Conservation (phyloP, 1,140 invertebrate genomes). For the Drosophila pectinifera region DNA sequence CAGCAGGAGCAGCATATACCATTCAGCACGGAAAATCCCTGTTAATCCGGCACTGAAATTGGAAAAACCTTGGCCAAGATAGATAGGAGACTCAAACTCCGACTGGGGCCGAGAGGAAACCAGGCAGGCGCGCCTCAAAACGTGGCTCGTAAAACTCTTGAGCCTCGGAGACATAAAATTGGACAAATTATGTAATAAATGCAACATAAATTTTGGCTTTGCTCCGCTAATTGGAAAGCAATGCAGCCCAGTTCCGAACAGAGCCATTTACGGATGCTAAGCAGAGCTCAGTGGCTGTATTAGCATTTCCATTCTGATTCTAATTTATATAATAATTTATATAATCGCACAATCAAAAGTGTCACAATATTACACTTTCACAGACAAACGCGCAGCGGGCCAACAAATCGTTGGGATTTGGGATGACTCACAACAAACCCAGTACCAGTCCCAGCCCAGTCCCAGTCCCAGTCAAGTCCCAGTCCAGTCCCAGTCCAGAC, state of each 20-base stretch:
- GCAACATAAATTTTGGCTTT: constrained; percentile 82
- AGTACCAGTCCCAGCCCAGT: constrained; percentile 23
- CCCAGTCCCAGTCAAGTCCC: constrained; percentile 27
- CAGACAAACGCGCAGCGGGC: constrained; percentile 54
- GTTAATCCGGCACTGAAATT: constrained; percentile 82
- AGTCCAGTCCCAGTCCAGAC: constrained; percentile 41
- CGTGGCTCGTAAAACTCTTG: constrained; percentile 68
- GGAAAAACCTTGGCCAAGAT: constrained; percentile 74
- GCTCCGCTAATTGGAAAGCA: constrained; percentile 78
- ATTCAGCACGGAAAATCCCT: constrained; percentile 71
- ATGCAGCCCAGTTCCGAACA: constrained; percentile 68
- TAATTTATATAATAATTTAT: no score
- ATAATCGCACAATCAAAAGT: constrained; percentile 81
- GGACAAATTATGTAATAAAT: constrained; percentile 83
- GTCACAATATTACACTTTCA: constrained; percentile 84
- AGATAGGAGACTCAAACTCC: constrained; percentile 17
- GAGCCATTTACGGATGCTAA: constrained; percentile 56
- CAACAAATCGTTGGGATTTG: constrained; percentile 65
- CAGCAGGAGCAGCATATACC: constrained; percentile 23
- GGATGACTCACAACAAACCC: constrained; percentile 49
- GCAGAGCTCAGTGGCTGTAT: constrained; percentile 28
- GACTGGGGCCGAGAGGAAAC: background rate
- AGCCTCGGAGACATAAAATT: constrained; percentile 71
- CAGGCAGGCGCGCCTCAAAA: constrained; percentile 4
- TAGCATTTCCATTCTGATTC: constrained; percentile 24